Evolutionary conservation across 2,797 vertebrate genomes (phyloP).

Genomic region (Cynodonichthys magdalenae): DNA sequence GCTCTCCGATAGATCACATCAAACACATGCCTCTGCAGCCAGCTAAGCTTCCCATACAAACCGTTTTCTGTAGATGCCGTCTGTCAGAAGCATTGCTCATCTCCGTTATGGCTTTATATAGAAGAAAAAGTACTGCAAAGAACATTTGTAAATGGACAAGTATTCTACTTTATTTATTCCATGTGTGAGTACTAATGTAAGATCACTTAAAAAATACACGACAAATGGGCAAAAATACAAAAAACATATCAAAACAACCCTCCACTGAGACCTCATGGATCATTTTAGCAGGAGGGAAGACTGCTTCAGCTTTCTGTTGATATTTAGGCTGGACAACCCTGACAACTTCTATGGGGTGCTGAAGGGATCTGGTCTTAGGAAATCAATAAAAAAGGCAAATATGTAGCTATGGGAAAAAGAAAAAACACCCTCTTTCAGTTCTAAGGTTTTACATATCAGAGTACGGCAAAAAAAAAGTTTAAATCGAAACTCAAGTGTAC

Average conservation of each 20-base stretch:
- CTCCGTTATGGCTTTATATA: conserved; percentile 6
- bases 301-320: not conserved
- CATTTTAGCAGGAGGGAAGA: too few species aligned
- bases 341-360: not conserved
- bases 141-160: not conserved
- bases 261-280: too few species aligned
- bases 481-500: too few species aligned
- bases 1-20: not conserved
- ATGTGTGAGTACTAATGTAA: not conserved
- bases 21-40: conserved; percentile 17
- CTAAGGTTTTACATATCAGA: too few species aligned
- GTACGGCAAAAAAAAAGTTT: too few species aligned
- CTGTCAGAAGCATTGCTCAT: conserved; percentile 29
- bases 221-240: too few species aligned
- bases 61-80: conserved; percentile 39
- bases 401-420: too few species aligned
- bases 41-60: not conserved
- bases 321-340: not conserved
- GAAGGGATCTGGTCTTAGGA: not conserved
- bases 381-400: not conserved
- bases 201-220: too few species aligned
- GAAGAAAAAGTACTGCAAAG: not conserved
- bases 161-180: conserved; percentile 6
- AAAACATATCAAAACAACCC: too few species aligned
- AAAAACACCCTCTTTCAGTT: too few species aligned